Percentiles rank a stretch among this genome's conserved stretches.
phyloP scores from a whole-genome alignment of 64 coral and sea anemone genomes.

The Anthopleura sola region DNA sequence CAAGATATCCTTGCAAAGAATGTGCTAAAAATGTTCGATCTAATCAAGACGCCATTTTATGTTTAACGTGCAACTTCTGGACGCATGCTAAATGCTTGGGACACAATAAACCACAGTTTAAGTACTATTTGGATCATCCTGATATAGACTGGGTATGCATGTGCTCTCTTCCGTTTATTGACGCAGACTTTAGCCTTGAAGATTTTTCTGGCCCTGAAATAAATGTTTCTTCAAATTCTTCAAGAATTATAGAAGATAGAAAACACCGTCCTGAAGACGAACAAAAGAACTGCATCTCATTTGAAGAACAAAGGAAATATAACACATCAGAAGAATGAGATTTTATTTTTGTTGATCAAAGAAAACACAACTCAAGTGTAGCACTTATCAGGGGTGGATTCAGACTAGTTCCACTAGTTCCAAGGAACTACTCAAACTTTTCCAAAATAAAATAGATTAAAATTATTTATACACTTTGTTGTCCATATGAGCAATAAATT shows the following conservation, averaged over 20 bases:
- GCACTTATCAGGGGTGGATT: neutral
- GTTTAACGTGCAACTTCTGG: slow-evolving; percentile 48
- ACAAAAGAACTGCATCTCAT: neutral
- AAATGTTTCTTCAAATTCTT: neutral
- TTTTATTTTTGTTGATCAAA: neutral
- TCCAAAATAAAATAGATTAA: neutral
- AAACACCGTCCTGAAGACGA: neutral
- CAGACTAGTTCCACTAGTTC: slow-evolving; percentile 8
- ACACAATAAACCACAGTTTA: neutral
- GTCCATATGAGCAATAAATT: neutral
- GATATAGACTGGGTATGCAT: neutral
- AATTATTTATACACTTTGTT: slow-evolving; percentile 8
- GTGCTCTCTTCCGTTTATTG: neutral
- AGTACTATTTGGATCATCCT: neutral
- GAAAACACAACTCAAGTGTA: too few relatives aligned
- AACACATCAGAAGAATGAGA: neutral
- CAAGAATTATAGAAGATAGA: neutral
- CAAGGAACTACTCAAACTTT: slow-evolving; percentile 9
- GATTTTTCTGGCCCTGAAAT: neutral
- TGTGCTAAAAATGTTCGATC: slow-evolving; percentile 43
- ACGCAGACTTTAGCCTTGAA: neutral
- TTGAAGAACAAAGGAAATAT: neutral
- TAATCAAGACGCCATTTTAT: slow-evolving; percentile 52
- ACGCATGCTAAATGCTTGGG: slow-evolving; percentile 47
- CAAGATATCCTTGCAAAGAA: slow-evolving; percentile 43